These are phyloP conservation scores for Mormyrus iriodes DNA, from an alignment of 2,113 vertebrate species.

Conservation along the genomic window DNA sequence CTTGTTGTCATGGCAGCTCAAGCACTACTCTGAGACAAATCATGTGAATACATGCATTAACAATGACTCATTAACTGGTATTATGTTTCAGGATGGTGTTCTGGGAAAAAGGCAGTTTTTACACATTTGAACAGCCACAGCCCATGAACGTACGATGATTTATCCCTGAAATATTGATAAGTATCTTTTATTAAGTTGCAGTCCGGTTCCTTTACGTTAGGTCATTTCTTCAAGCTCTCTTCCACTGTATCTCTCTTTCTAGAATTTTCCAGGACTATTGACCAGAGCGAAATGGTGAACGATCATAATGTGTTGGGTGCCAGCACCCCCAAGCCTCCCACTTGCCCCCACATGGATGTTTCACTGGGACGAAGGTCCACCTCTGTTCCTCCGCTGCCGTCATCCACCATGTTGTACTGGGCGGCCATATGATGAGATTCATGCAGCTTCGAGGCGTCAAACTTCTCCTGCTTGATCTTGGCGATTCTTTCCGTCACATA, in stretches of 20 bases:
- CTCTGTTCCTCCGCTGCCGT: constrained; percentile 75
- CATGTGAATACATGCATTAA: neutral
- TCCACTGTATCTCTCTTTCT: neutral
- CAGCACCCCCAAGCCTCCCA: neutral
- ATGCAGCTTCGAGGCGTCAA: constrained; percentile 81
- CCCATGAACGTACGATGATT: neutral
- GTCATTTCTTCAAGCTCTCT: neutral
- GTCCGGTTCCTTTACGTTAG: neutral
- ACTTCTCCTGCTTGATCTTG: constrained; percentile 70
- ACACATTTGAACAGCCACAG: neutral
- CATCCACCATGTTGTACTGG: constrained; percentile 83
- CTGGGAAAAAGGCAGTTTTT: neutral
- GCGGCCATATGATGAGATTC: constrained; percentile 78
- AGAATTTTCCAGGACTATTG: neutral
- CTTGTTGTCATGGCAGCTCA: neutral
- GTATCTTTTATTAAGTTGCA: neutral
- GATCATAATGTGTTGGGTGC: neutral
- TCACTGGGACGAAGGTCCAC: constrained; percentile 44
- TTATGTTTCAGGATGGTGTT: neutral
- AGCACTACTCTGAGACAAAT: neutral
- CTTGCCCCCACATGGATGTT: neutral
- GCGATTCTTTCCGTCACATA: constrained; percentile 78
- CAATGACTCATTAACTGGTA: neutral
- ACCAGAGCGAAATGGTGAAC: neutral
- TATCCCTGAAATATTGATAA: neutral